Conservation (phyloP, 2,888 invertebrate genomes). For the Quadriops clusia region DNA sequence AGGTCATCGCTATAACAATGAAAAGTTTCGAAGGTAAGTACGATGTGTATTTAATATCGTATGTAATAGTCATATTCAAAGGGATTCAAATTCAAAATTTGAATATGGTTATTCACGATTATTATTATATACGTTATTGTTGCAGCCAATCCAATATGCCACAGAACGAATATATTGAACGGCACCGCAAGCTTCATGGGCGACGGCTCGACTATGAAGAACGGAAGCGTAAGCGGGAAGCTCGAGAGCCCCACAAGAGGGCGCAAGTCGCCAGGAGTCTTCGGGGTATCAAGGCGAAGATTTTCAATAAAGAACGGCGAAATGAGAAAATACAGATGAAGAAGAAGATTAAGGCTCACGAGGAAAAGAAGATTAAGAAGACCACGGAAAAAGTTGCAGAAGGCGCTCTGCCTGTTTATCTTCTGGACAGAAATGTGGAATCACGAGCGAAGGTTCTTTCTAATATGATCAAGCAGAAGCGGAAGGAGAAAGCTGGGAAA, state of each 20-base stretch:
- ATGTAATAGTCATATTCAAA: slow-evolving; percentile 36
- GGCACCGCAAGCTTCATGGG: slow-evolving; percentile 92
- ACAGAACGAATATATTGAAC: slow-evolving; percentile 99
- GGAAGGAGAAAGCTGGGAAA: slow-evolving; percentile 99
- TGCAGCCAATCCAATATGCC: slow-evolving; percentile 58
- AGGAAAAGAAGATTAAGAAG: slow-evolving; percentile 84
- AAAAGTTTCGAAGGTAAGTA: slow-evolving; percentile 34
- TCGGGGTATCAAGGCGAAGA: slow-evolving; percentile 92
- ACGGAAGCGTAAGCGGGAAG: slow-evolving; percentile 88
- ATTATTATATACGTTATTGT: slow-evolving; percentile 18
- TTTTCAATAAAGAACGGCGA: slow-evolving; percentile 91
- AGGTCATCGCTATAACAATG: no score
- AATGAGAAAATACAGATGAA: slow-evolving; percentile 99
- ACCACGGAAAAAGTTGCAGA: slow-evolving; percentile 71
- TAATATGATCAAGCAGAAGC: slow-evolving; percentile 98
- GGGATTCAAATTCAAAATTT: slow-evolving; percentile 18
- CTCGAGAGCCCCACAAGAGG: slow-evolving; percentile 83
- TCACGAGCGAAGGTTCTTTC: slow-evolving; percentile 90
- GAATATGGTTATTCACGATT: slow-evolving; percentile 29
- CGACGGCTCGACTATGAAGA: slow-evolving; percentile 96
- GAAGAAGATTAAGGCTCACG: slow-evolving; percentile 95
- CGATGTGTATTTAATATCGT: slow-evolving; percentile 8
- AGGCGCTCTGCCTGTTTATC: slow-evolving; percentile 89
- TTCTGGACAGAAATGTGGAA: slow-evolving; percentile 94
- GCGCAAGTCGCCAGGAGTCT: slow-evolving; percentile 85